Evolutionary conservation across 2,888 invertebrate genomes (phyloP).

Genomic region (Calameuta filiformis): DNA sequence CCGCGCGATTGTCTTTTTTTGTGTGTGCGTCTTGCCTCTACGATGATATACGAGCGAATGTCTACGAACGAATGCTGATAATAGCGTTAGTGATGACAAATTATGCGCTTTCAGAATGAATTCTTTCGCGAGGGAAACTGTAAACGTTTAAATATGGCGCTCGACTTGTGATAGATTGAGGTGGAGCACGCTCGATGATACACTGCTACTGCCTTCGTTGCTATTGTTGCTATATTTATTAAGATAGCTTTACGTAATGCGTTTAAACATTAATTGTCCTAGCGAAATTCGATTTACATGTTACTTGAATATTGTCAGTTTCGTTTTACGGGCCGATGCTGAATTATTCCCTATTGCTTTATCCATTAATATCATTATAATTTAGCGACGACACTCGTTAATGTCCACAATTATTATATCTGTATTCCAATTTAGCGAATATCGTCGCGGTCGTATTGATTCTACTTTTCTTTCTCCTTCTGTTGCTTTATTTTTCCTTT

Average conservation of each 20-base stretch:
- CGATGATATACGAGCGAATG: background rate
- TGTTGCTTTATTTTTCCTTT: background rate
- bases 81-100: background rate
- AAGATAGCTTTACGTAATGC: conserved; percentile 22
- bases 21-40: background rate
- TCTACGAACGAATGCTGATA: background rate
- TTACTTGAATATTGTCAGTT: background rate
- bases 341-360: background rate
- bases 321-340: background rate
- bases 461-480: background rate
- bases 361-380: background rate
- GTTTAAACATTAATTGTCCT: conserved; percentile 8
- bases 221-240: conserved; percentile 20
- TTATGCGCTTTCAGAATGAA: background rate
- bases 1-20: background rate
- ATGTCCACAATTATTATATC: background rate
- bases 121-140: background rate
- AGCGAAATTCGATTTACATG: background rate
- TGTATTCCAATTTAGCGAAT: background rate
- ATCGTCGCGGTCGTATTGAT: background rate
- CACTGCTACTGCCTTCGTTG: conserved; percentile 21
- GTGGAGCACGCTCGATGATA: conserved; percentile 11
- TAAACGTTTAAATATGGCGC: background rate
- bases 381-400: background rate
- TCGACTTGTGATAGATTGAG: conserved; percentile 8